phyloP scores from a whole-genome alignment of 2,113 vertebrate species.

The Planiliza haematocheilus region DNA sequence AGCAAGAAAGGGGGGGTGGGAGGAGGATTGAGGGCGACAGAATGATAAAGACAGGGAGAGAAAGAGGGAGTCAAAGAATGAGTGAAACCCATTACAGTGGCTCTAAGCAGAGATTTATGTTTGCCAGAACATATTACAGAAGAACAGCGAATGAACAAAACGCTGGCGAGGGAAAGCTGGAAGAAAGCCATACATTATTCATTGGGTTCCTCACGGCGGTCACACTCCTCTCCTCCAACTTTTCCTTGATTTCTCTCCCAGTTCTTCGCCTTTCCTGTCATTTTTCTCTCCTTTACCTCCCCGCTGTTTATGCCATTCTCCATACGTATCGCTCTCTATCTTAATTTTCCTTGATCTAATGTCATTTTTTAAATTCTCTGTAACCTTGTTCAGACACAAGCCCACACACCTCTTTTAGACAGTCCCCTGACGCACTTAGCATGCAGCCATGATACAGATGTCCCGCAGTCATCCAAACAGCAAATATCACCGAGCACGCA shows the following conservation, averaged over 20 bases:
- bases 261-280: background rate
- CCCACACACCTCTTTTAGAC: slow-evolving; percentile 2
- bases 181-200: slow-evolving; percentile 64
- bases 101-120: slow-evolving; percentile 64
- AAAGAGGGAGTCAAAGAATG: slow-evolving; percentile 10
- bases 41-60: slow-evolving; percentile 11
- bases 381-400: background rate
- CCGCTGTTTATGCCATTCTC: background rate
- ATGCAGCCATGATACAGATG: slow-evolving; percentile 38
- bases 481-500: slow-evolving; percentile 23
- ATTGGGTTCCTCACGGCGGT: slow-evolving; percentile 37
- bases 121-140: slow-evolving; percentile 52
- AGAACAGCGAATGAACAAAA: slow-evolving; percentile 56
- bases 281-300: slow-evolving; percentile 8
- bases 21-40: slow-evolving; percentile 8
- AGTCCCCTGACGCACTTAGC: slow-evolving; percentile 13
- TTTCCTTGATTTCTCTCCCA: slow-evolving; percentile 32
- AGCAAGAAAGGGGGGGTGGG: background rate
- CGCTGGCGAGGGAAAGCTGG: slow-evolving; percentile 18
- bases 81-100: slow-evolving; percentile 54
- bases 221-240: slow-evolving; percentile 15
- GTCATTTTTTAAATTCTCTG: background rate
- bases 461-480: slow-evolving; percentile 20
- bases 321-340: slow-evolving; percentile 3
- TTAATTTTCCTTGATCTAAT: slow-evolving; percentile 10